phyloP scores from a whole-genome alignment of 2,888 invertebrate genomes.

The Pandemis corylana region DNA sequence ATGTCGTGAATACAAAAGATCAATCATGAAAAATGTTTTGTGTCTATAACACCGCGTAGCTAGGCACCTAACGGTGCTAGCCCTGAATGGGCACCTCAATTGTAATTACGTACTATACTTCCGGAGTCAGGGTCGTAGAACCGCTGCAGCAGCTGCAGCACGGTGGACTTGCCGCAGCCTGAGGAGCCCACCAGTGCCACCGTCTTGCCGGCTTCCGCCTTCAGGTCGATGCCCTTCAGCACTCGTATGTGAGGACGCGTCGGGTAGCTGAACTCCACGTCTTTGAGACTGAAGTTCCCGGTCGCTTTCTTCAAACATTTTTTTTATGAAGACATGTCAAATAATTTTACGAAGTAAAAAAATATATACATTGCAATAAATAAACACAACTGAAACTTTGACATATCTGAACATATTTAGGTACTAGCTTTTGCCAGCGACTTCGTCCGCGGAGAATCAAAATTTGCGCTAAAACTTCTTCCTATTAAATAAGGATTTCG shows the following conservation, averaged over 20 bases:
- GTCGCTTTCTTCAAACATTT: conserved; percentile 76
- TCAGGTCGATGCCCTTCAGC: conserved; percentile 88
- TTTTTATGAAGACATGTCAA: neutral
- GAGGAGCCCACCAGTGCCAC: conserved; percentile 90
- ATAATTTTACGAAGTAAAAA: neutral
- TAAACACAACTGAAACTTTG: no score
- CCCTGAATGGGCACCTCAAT: neutral
- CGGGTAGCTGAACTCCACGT: conserved; percentile 92
- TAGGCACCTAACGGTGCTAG: neutral
- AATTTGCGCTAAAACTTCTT: no score
- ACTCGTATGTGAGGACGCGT: conserved; percentile 89
- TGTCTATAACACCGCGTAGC: neutral
- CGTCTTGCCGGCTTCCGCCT: conserved; percentile 88
- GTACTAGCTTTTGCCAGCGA: no score
- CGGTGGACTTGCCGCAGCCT: conserved; percentile 93
- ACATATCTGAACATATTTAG: no score
- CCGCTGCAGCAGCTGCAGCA: conserved; percentile 90
- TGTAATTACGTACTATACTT: conserved; percentile 69
- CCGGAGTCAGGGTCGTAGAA: conserved; percentile 91
- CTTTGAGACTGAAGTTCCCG: conserved; percentile 86
- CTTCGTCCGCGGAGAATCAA: no score
- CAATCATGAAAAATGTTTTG: neutral
- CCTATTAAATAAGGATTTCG: no score
- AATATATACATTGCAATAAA: neutral
- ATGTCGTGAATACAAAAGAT: no score